Percentiles rank a stretch among this genome's conserved stretches.
These are phyloP conservation scores for Timema podura DNA, from an alignment of 2,888 invertebrate genomes.

Conservation along the genomic window DNA sequence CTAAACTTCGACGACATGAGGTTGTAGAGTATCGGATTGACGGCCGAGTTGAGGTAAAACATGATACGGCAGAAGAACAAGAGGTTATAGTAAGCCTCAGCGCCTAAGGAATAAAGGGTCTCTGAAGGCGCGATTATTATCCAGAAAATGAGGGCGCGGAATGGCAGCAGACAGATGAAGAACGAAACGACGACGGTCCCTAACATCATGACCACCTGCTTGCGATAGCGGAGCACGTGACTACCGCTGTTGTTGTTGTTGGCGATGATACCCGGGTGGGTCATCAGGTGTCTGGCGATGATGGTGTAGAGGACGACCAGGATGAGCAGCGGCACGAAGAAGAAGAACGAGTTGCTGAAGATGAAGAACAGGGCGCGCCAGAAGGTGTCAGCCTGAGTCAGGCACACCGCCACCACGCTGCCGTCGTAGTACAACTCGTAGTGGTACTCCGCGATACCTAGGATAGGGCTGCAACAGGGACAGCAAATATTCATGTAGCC, in stretches of 20 bases:
- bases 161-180: slow-evolving; percentile 85
- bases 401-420: slow-evolving; percentile 66
- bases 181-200: slow-evolving; percentile 86
- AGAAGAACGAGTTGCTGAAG: slow-evolving; percentile 70
- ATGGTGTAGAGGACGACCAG: slow-evolving; percentile 76
- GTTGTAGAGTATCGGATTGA: slow-evolving; percentile 88
- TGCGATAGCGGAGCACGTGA: slow-evolving; percentile 45
- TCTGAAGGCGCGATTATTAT: slow-evolving; percentile 72
- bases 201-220: slow-evolving; percentile 76
- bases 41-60: slow-evolving; percentile 85
- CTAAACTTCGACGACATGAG: slow-evolving; percentile 90
- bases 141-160: slow-evolving; percentile 83
- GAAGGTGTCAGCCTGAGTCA: slow-evolving; percentile 69
- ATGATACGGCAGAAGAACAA: slow-evolving; percentile 83
- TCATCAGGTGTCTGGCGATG: slow-evolving; percentile 78
- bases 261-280: slow-evolving; percentile 66
- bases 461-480: slow-evolving; percentile 41
- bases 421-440: slow-evolving; percentile 66
- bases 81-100: slow-evolving; percentile 77
- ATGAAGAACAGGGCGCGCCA: slow-evolving; percentile 79
- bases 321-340: slow-evolving; percentile 73
- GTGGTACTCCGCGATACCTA: slow-evolving; percentile 61
- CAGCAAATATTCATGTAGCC: no score
- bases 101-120: slow-evolving; percentile 58
- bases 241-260: slow-evolving; percentile 40